Conservation (phyloP, 2,113 vertebrate genomes). For the Astur gentilis region DNA sequence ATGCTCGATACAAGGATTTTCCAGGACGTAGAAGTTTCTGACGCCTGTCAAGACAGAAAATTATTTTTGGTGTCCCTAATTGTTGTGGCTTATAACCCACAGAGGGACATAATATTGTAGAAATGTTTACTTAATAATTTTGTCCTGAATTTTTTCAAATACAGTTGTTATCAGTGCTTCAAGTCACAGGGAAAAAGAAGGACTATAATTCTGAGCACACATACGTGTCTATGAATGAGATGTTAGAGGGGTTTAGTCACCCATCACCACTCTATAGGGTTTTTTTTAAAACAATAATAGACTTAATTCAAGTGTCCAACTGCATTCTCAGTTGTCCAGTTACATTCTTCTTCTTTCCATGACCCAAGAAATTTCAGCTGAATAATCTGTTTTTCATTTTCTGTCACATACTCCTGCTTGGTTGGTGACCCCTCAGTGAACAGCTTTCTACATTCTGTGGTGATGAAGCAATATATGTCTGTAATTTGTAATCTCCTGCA, state of each 20-base stretch:
- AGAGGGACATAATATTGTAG: background rate
- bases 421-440: fast-evolving
- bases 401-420: background rate
- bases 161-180: background rate
- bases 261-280: background rate
- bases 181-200: background rate
- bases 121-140: background rate
- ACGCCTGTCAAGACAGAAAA: conserved; percentile 68
- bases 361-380: background rate
- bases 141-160: background rate
- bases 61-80: background rate
- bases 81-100: background rate
- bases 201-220: background rate
- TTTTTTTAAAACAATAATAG: background rate
- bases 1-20: conserved; percentile 67
- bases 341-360: background rate
- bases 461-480: background rate
- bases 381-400: background rate
- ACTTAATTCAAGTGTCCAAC: background rate
- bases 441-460: background rate
- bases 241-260: background rate
- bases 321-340: background rate
- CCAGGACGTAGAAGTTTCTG: conserved; percentile 77
- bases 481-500: background rate
- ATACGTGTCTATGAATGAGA: background rate